Evolutionary conservation across 2,797 vertebrate genomes (phyloP).

Genomic region (Linurgus olivaceus): DNA sequence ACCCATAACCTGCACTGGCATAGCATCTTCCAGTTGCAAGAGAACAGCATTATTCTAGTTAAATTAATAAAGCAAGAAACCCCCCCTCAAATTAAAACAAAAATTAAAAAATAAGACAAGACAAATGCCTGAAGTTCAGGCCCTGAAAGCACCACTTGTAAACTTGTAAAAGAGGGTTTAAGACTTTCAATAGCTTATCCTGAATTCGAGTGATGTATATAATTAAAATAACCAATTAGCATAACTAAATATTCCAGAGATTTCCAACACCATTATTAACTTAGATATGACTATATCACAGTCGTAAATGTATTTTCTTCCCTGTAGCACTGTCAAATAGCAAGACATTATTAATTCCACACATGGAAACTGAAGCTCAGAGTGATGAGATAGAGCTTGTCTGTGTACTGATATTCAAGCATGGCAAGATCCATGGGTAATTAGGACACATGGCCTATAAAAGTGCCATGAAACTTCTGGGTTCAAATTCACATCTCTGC

Average conservation of each 20-base stretch:
- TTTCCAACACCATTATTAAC: background rate
- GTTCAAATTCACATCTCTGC: background rate
- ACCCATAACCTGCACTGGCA: background rate
- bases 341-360: background rate
- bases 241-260: background rate
- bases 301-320: background rate
- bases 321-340: background rate
- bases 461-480: background rate
- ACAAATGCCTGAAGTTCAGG: background rate
- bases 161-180: background rate
- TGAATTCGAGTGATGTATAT: background rate
- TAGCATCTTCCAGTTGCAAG: background rate
- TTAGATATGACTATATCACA: background rate
- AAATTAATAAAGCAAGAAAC: fast-evolving
- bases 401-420: background rate
- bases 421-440: background rate
- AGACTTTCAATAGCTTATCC: background rate
- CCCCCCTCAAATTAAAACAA: fast-evolving
- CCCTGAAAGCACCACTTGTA: background rate
- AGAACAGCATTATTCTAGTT: background rate
- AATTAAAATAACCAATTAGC: background rate
- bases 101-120: background rate
- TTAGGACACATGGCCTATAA: background rate
- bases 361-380: background rate
- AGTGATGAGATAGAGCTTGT: background rate